Evolutionary conservation across 2,797 vertebrate species (phyloP).

Genomic region (Propithecus deckenii): DNA sequence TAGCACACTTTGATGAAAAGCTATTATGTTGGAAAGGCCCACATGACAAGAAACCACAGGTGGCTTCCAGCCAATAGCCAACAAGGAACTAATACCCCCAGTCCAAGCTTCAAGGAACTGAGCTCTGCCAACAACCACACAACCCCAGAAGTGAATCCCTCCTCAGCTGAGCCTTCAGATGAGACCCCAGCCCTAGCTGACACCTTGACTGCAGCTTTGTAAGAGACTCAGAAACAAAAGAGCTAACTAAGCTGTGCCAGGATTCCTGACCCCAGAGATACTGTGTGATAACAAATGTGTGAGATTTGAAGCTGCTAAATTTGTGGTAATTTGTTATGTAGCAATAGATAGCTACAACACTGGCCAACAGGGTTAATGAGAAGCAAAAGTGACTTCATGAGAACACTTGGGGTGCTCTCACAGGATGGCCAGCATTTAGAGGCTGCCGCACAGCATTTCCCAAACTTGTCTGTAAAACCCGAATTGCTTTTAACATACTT

Average conservation of each 20-base stretch:
- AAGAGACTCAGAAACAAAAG: neutral
- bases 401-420: neutral
- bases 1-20: neutral
- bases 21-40: neutral
- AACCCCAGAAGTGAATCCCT: neutral
- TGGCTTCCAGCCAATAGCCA: neutral
- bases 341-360: neutral
- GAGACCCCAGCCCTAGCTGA: neutral
- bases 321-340: neutral
- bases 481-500: neutral
- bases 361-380: neutral
- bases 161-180: neutral
- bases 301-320: neutral
- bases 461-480: neutral
- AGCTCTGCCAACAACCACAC: neutral
- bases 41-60: neutral
- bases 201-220: neutral
- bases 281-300: neutral
- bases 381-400: neutral
- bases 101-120: neutral
- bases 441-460: neutral
- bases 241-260: neutral
- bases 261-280: neutral
- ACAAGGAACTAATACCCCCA: neutral
- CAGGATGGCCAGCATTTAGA: neutral